Conservation (phyloP, 92 coral and sea anemone species). For the Siderastrea siderea region DNA sequence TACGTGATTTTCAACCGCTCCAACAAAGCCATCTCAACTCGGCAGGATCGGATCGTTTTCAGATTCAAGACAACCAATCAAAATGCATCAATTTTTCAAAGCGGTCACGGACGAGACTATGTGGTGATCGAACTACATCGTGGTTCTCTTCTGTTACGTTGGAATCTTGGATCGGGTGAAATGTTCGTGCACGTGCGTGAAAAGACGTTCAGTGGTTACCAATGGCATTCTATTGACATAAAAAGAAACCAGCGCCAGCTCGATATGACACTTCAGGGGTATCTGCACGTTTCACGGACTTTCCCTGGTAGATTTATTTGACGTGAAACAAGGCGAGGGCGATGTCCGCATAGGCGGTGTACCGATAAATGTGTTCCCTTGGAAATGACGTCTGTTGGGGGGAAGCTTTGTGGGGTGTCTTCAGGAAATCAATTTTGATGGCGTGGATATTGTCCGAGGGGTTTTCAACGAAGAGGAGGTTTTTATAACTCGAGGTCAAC, state of each 20-base stretch:
- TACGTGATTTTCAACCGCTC: conserved; percentile 36
- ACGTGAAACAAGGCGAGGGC: conserved; percentile 64
- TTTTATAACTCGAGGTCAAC: conserved; percentile 8
- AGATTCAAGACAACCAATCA: conserved; percentile 61
- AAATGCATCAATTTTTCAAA: conserved; percentile 50
- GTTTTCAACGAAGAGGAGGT: neutral
- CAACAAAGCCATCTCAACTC: conserved; percentile 38
- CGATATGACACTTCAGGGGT: conserved; percentile 12
- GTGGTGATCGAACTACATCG: conserved; percentile 47
- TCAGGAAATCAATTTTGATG: conserved; percentile 42
- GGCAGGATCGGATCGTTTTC: conserved; percentile 48
- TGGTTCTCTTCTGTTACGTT: conserved; percentile 52
- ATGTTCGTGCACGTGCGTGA: conserved; percentile 39
- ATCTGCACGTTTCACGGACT: conserved; percentile 5
- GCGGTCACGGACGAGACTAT: conserved; percentile 64
- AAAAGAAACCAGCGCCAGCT: conserved; percentile 44
- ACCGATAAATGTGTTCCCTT: neutral
- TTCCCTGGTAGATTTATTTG: conserved; percentile 59
- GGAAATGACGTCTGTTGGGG: conserved; percentile 8
- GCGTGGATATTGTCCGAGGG: conserved; percentile 37
- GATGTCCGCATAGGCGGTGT: conserved; percentile 65
- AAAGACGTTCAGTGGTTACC: conserved; percentile 26
- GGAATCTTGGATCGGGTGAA: conserved; percentile 75
- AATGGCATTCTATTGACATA: conserved; percentile 65
- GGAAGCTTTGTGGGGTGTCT: conserved; percentile 66